These are phyloP conservation scores for Oligia fasciuncula DNA, from an alignment of 2,888 invertebrate species.

Conservation along the genomic window DNA sequence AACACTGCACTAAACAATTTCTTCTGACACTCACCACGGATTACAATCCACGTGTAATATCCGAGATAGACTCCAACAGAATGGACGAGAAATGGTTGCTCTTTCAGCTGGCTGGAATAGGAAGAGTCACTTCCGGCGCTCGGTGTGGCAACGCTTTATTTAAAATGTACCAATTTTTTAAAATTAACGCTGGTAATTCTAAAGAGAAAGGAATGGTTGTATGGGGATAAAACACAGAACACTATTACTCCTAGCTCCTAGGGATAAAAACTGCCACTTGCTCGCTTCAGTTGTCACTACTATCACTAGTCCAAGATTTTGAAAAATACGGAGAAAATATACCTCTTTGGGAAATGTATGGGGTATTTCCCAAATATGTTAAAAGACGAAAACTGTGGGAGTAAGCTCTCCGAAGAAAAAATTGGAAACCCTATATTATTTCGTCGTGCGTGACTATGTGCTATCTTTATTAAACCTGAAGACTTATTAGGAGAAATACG, in stretches of 20 bases:
- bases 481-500: neutral
- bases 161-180: constrained; percentile 44
- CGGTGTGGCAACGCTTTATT: constrained; percentile 71
- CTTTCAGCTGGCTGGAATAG: constrained; percentile 84
- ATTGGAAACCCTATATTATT: neutral
- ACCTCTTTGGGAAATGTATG: no score
- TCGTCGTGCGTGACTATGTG: neutral
- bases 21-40: constrained; percentile 90
- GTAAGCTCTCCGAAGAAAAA: neutral
- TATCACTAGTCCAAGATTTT: neutral
- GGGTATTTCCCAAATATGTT: neutral
- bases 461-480: neutral
- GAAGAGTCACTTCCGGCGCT: constrained; percentile 84
- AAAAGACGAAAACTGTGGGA: neutral
- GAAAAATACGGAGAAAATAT: neutral
- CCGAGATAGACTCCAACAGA: constrained; percentile 93
- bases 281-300: neutral
- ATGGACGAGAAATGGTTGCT: constrained; percentile 91
- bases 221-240: neutral
- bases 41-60: constrained; percentile 90
- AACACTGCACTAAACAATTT: constrained; percentile 85
- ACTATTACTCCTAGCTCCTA: no score
- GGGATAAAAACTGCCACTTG: neutral
- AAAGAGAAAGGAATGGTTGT: neutral
- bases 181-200: constrained; percentile 29